Evolutionary conservation across 2,113 vertebrate genomes (phyloP), one percentile per base, ranked within the genome.

Genomic region (Oryzias celebensis): DNA sequence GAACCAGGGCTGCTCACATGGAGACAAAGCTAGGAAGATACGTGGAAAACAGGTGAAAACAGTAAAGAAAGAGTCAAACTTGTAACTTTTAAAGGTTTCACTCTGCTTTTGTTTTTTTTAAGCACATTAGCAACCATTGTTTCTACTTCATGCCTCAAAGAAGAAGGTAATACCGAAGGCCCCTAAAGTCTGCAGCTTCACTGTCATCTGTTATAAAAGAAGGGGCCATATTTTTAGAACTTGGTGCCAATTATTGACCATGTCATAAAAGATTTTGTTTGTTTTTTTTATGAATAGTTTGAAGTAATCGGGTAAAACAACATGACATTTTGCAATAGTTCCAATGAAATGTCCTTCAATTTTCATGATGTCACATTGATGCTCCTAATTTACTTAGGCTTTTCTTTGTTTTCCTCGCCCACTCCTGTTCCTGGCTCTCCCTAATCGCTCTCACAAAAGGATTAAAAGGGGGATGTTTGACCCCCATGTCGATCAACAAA

Each of bases 361-460:
- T 70, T 69, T 44, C 28, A 68, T 87, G 75, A 81, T 81, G 77
- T 85, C 68, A 79, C 68, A 57, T 31, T 70, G 65, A 75, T 61
- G 65, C 4, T 43, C 62, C 49, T 69, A 56, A 70, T 67, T 46
- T 68, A 65, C 62, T 68, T 79, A 70, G 70, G 48, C 64, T 46
- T 76, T 61, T 67, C 61, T 78, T 50, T 76, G 68, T 60, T 62
- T 52, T 54, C 51, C 53, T 58, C 18, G 13, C 56, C 55, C 58
- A n/a, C 24, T 55, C 57, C 5, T 49, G 49, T 47, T 48, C 42
- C 43, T 28, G 24, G 36, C 46, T 51, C 59, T 57, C 44, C 49
- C 62, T 54, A 66, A 78, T 88, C 58, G 59, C 47, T 14, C 54
- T 52, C 22, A 54, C 78, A 88, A 90, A 78, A 68, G 81, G 86